Evolutionary conservation across 2,888 invertebrate species (phyloP).

Genomic region (Zelleria hepariella): DNA sequence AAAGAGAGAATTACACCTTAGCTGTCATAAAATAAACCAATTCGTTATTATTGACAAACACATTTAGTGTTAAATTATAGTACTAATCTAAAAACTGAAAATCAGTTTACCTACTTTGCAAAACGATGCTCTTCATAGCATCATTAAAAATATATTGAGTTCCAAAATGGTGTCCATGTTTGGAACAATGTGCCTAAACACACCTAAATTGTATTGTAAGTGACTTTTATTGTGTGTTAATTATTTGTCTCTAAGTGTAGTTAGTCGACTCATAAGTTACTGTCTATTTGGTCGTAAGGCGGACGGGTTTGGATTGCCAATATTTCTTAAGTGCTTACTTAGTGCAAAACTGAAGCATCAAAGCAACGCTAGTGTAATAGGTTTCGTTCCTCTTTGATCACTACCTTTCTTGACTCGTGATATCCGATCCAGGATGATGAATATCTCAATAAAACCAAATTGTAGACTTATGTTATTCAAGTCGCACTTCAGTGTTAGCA

Average conservation of each 20-base stretch:
- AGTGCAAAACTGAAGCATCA: no score
- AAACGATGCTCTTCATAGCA: neutral
- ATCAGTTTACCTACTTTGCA: neutral
- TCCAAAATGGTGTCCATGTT: neutral
- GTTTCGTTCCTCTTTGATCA: no score
- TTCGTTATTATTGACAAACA: no score
- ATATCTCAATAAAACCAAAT: neutral
- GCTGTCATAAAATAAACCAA: no score
- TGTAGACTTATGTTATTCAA: neutral
- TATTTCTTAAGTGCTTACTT: no score
- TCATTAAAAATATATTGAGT: neutral
- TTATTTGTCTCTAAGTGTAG: neutral
- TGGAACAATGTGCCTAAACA: neutral
- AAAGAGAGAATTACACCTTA: neutral
- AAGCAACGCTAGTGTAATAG: no score
- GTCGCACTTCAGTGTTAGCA: neutral
- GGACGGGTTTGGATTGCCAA: neutral
- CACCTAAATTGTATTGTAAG: neutral
- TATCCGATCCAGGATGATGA: neutral
- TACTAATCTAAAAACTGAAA: neutral
- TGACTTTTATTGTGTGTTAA: neutral
- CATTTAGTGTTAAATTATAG: no score
- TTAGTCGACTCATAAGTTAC: no score
- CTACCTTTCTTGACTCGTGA: neutral
- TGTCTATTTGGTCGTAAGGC: neutral